phyloP scores from a whole-genome alignment of 1,140 invertebrate genomes.

The Bombus consobrinus region DNA sequence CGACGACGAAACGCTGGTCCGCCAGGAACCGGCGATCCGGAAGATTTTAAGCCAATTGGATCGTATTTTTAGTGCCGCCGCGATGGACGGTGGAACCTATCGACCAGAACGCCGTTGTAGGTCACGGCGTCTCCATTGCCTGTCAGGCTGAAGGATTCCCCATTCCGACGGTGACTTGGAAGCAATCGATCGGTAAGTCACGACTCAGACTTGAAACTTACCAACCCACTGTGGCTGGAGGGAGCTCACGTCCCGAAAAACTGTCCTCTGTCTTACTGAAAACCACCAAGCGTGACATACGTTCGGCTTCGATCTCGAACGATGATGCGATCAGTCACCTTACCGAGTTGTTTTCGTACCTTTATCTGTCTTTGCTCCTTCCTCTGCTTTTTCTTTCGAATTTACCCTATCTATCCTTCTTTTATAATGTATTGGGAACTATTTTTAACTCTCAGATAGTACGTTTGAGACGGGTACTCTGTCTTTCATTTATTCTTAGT shows the following conservation, averaged over 20 bases:
- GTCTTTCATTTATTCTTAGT: neutral
- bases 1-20: constrained; percentile 34
- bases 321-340: constrained; percentile 14
- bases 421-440: neutral
- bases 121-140: constrained; percentile 92
- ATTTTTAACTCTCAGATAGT: neutral
- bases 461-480: neutral
- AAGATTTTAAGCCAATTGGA: constrained; percentile 69
- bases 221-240: neutral
- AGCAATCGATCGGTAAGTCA: constrained; percentile 89
- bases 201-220: constrained; percentile 27
- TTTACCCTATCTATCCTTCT: neutral
- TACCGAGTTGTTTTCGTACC: neutral
- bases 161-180: constrained; percentile 93
- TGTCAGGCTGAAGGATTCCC: constrained; percentile 96
- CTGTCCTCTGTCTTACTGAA: neutral
- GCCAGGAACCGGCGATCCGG: constrained; percentile 20
- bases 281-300: constrained; percentile 6
- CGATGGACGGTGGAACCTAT: constrained; percentile 94
- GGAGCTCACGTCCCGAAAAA: constrained; percentile 7
- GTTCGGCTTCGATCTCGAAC: constrained; percentile 4
- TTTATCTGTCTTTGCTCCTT: neutral
- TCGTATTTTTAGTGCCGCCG: constrained; percentile 90
- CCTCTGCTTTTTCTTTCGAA: neutral
- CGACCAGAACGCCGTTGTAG: constrained; percentile 92